Evolutionary conservation across 2,797 vertebrate species (phyloP), one percentile per base, ranked within the genome.

Genomic region (Arctocebus calabarensis): DNA sequence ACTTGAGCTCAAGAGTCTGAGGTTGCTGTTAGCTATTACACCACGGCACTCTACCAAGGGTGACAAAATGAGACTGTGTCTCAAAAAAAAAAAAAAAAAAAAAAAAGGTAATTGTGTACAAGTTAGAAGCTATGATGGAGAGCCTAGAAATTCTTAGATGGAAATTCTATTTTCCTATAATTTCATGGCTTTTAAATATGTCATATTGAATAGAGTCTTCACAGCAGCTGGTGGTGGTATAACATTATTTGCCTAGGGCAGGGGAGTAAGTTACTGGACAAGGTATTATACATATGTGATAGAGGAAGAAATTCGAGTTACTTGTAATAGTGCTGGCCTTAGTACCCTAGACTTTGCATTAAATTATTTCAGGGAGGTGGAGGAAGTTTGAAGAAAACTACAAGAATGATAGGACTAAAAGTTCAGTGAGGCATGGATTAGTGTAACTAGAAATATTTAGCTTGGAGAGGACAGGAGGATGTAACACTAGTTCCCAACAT

Each of bases 401-500:
- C 70, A 37, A 70, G 43, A 83, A 74, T 73, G 61, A 74, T 43
- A 71, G 11, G 75, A 88, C 59, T 83, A 71, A 71, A 75, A 85
- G 68, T 78, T 89, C 23, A 84, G 62, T 68, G 66, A 94, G 32
- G 25, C 16, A 43, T 48, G 23, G 7, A 48, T 86, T 85, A 55
- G 37, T 52, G 32, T 48, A 90, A 84, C 29, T 75, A 88, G 77
- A 94, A 97, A 94, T 79, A 95, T 88, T 94, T 90, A 83, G 91
- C 34, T 73, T 71, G 43, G 40, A 89, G 32, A 81, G 0, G n/a
- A 64, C 23, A 94, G 74, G 19, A 85, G 16, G 19, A 32, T 84
- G 40, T 34, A 40, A 90, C 89, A 55, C 34, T 32, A 48, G 32
- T 43, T 84, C 92, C 43, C 95, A 84, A 59, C 84, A 91, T 96